Evolutionary conservation across 2,888 invertebrate genomes (phyloP).

Genomic region (Orthosia gracilis): DNA sequence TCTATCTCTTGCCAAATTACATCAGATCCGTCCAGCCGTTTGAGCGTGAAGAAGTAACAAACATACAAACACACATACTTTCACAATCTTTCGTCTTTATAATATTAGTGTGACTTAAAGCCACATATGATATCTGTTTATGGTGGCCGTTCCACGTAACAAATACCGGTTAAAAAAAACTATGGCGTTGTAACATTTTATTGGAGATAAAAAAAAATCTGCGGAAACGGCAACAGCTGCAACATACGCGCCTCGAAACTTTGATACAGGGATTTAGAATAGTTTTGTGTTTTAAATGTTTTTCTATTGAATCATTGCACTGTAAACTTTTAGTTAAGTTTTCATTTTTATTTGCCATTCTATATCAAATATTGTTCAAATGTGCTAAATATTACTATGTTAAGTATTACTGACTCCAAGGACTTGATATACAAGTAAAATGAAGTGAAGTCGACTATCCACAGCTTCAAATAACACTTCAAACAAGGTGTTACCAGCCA

Average conservation of each 20-base stretch:
- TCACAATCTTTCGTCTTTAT: too few relatives aligned
- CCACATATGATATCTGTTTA: background rate
- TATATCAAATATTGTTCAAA: too few relatives aligned
- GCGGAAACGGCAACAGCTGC: slow-evolving; percentile 32
- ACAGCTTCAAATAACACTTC: background rate
- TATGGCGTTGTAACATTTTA: slow-evolving; percentile 9
- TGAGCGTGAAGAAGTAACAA: too few relatives aligned
- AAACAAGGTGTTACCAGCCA: background rate
- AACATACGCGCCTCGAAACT: slow-evolving; percentile 31
- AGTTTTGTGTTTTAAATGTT: slow-evolving; percentile 14
- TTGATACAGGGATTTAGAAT: slow-evolving; percentile 18
- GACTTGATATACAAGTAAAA: background rate
- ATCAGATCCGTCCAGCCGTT: too few relatives aligned
- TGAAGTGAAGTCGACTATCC: too few relatives aligned
- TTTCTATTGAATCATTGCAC: slow-evolving; percentile 33
- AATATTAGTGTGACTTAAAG: background rate
- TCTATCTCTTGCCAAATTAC: too few relatives aligned
- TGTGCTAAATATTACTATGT: too few relatives aligned
- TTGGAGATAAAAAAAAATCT: slow-evolving; percentile 25
- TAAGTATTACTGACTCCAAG: background rate
- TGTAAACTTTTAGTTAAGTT: slow-evolving; percentile 11
- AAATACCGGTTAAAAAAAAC: background rate
- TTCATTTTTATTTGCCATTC: background rate
- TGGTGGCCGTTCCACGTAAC: background rate
- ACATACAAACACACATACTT: too few relatives aligned